A percentile compares a stretch with the other conserved stretches of the same genome.
These are phyloP conservation scores for Bovichtus diacanthus DNA, from an alignment of 2,797 vertebrate species.

Conservation along the genomic window DNA sequence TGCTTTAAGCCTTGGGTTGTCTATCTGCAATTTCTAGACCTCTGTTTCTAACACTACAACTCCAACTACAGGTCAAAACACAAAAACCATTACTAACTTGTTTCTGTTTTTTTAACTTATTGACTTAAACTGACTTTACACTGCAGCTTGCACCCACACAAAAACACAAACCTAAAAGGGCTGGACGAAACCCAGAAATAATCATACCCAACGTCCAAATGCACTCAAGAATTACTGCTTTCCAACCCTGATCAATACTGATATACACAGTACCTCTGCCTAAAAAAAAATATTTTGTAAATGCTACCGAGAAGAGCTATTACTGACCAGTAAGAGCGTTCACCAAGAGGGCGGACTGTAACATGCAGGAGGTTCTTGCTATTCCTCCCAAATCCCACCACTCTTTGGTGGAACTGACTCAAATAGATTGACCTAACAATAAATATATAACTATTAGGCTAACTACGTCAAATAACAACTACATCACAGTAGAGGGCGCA, in stretches of 20 bases:
- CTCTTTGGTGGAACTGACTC: slow-evolving; percentile 8
- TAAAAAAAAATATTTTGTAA: background rate
- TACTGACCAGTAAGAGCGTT: slow-evolving; percentile 7
- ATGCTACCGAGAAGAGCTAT: slow-evolving; percentile 19
- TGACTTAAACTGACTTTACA: background rate
- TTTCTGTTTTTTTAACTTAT: background rate
- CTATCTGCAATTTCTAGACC: slow-evolving; percentile 13
- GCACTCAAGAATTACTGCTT: background rate
- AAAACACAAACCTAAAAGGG: background rate
- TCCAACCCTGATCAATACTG: slow-evolving; percentile 1
- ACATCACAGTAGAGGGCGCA: slow-evolving; percentile 8
- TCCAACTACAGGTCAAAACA: slow-evolving; percentile 19
- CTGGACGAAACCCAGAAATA: background rate
- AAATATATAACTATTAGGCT: slow-evolving; percentile 18
- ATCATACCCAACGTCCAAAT: background rate
- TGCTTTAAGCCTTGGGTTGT: slow-evolving; percentile 35
- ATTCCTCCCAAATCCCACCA: slow-evolving; percentile 7
- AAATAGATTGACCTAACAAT: slow-evolving; percentile 12
- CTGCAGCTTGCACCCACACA: background rate
- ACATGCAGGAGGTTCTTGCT: background rate
- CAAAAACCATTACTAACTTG: slow-evolving; percentile 7
- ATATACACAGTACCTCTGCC: background rate
- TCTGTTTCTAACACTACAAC: slow-evolving; percentile 16
- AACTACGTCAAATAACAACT: slow-evolving; percentile 34
- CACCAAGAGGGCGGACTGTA: background rate